Percentiles rank a stretch among this genome's conserved stretches.
These are phyloP conservation scores for Sebastes glaucus DNA, from an alignment of 2,797 vertebrate genomes.

Conservation along the genomic window DNA sequence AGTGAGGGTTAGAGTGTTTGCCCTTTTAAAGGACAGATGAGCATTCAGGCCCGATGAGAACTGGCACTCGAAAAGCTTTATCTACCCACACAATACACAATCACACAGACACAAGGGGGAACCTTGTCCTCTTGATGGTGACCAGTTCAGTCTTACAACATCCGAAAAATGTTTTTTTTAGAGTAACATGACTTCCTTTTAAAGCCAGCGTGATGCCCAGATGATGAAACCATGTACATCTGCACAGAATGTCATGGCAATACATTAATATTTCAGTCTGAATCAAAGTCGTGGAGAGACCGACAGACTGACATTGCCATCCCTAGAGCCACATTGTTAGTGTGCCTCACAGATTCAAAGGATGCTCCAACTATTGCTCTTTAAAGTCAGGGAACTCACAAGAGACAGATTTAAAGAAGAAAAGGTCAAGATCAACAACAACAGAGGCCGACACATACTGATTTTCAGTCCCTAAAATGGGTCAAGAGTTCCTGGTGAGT, in stretches of 20 bases:
- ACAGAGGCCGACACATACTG: not conserved
- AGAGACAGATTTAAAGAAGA: not conserved
- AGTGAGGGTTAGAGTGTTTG: constrained; percentile 18
- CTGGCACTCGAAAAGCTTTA: not conserved
- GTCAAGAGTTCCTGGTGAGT: not conserved
- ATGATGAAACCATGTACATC: not conserved
- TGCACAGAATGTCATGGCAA: too few species aligned
- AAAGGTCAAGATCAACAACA: not conserved
- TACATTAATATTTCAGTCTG: not conserved
- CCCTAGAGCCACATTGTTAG: not conserved
- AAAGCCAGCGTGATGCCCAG: not conserved
- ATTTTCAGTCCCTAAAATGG: not conserved
- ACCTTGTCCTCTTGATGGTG: not conserved
- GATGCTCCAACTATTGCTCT: not conserved
- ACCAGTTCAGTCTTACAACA: not conserved
- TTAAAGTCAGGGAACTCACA: not conserved
- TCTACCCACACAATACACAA: not conserved
- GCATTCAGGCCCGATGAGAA: constrained; percentile 1
- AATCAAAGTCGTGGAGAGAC: not conserved
- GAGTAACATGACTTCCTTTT: not conserved
- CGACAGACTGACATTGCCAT: not conserved
- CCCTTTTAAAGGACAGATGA: constrained; percentile 42
- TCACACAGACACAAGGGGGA: not conserved
- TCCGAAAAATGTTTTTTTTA: not conserved
- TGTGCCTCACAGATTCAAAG: not conserved